Base-by-base conservation (phyloP, 2,113 vertebrate genomes). In the Pelvicachromis taeniatus region DNA sequence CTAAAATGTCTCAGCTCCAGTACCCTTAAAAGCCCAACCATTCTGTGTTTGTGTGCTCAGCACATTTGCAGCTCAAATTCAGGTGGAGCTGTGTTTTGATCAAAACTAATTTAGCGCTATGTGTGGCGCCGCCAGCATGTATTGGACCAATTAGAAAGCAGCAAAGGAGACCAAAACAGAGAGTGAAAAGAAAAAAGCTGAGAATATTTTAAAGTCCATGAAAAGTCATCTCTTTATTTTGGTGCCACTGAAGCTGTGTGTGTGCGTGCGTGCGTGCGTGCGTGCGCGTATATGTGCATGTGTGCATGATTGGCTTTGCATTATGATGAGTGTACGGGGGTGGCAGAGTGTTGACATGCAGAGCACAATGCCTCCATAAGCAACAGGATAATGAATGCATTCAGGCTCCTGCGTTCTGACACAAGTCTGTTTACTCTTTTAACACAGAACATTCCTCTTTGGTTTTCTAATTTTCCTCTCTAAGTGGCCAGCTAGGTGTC, bases 381-480 rank as follows among this genome's bases (percentile, higher is more conserved):
- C 91, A 91, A 88, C 89, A 84, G 82, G 89, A 90, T 94, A 93
- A 93, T 93, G 89, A 92, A 93, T 91, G 89, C 88, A 88, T 92
- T 88, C 61, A 85, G 81, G 86, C 84, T 91, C 91, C 90, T 89
- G 92, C 87, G n/a, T 93, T 90, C 87, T 90, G 90, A 91, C 82
- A 82, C 85, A 83, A 80, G 83, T 73, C 84, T 94, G 88, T 93
- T 93, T 82, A 90, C 87, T 91, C 87, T 82, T 88, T 88, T 80
- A 82, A 79, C 81, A 82, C 84, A 91, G 78, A 83, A 52, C 55
- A 81, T 81, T 61, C 52, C 79, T 85, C 81, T 85, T 82, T 88
- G 88, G 84, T 91, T 90, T 87, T 89, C 77, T 87, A 73, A 89
- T 90, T 91, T 92, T 84, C 80, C 61, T 54, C 77, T 53, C 45